These are phyloP conservation scores for Eupithecia vulgata DNA, from an alignment of 2,888 invertebrate genomes.

Conservation along the genomic window DNA sequence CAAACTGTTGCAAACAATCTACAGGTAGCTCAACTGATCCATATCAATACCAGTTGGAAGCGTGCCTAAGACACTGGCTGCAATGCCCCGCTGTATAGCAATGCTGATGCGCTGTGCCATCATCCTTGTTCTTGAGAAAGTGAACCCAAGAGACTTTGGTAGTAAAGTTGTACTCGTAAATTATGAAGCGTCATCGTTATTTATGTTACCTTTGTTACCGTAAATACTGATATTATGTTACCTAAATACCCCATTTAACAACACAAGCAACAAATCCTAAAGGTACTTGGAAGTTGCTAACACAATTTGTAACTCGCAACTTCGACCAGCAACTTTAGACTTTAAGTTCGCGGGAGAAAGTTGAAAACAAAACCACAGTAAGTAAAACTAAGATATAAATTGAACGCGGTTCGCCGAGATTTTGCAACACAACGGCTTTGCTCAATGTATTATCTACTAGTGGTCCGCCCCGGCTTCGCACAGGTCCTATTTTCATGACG, in stretches of 20 bases:
- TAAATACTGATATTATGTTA: conserved; percentile 3
- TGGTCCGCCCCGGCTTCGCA: too few species aligned
- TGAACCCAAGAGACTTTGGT: neutral
- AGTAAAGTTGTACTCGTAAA: neutral
- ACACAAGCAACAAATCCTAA: conserved; percentile 3
- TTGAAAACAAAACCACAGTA: conserved; percentile 5
- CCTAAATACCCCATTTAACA: conserved; percentile 9
- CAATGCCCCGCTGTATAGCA: too few species aligned
- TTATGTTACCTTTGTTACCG: neutral
- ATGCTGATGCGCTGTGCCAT: too few species aligned
- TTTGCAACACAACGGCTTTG: neutral
- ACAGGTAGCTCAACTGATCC: too few species aligned
- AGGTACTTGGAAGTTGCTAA: conserved; percentile 17
- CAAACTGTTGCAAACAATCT: too few species aligned
- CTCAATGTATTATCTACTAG: too few species aligned
- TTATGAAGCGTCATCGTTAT: neutral
- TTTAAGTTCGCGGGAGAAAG: conserved; percentile 6
- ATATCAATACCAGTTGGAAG: too few species aligned
- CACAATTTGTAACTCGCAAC: conserved; percentile 20
- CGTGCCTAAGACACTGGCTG: too few species aligned
- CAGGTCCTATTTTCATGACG: too few species aligned
- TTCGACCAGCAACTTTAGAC: conserved; percentile 11
- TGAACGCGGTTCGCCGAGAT: neutral
- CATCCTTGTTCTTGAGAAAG: neutral
- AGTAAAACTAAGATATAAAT: neutral